Evolutionary conservation across 2,888 invertebrate species (phyloP), one percentile per base, ranked within the genome.

Genomic region (Calliopum simillimum): DNA sequence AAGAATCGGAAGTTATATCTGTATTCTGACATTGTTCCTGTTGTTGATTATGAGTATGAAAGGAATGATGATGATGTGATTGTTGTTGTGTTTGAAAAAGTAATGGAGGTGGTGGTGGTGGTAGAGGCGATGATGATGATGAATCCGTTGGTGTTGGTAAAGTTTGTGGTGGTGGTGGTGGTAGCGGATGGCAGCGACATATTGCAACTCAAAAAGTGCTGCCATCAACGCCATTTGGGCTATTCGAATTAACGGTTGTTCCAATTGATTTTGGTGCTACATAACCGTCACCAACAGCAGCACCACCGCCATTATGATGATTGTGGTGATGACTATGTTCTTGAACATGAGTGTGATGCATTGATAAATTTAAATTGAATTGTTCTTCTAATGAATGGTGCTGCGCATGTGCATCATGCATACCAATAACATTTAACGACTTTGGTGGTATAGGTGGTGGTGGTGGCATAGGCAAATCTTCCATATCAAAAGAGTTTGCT

Each of bases 391-490:
- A 77, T 71, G 75, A 72, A 3, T 76, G 74, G 56, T 44, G 56
- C n/a, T 14, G 14, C 13, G 21, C 23, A 33, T 33, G 8, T 13
- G 77, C 65, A 14, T 76, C 74, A 16, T 74, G 61, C 2, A 75
- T 64, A 1, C 73, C 75, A 5, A 76, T 74, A 16, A 79, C 75
- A 66, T 78, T 82, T 43, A 84, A 63, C 0, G 85, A 82, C 71
- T 86, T 86, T 67, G 85, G 85, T 55, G 86, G 86, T 75, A 85
- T 85, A 23, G 86, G 81, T 46, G 80, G 84, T 43, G 86, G 85
- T 68, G 82, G 84, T n/a, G 84, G 84, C 73, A 82, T 80, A 3
- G 84, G 84, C n/a, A 84, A 75, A 68, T 84, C 85, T 71, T 84
- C 84, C 43, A 84, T 80, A 71, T 84, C 85, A 67, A 85, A 84